Evolutionary conservation across 35 echinoderm and acorn worm species (phyloP).

Genomic region (Lytechinus variegatus): DNA sequence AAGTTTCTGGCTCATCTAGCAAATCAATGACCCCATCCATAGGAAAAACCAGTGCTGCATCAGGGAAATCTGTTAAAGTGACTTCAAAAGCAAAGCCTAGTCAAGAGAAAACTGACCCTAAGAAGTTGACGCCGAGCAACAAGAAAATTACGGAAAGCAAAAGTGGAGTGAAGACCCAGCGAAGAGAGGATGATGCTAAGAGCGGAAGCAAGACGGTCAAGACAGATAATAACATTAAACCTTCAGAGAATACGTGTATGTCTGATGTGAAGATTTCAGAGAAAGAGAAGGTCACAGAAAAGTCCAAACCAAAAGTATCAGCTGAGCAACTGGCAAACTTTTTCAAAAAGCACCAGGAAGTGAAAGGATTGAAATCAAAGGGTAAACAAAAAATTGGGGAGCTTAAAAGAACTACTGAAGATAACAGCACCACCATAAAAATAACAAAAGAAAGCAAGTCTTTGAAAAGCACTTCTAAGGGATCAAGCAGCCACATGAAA

Average conservation of each 20-base stretch:
- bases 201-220: background rate
- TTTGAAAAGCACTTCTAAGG: background rate
- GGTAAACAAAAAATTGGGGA: background rate
- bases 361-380: background rate
- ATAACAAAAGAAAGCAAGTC: background rate
- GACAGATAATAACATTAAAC: background rate
- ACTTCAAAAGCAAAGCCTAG: background rate
- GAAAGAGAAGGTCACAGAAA: background rate
- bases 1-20: background rate
- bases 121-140: background rate
- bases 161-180: background rate
- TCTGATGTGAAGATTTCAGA: background rate
- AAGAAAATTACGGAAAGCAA: background rate
- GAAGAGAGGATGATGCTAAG: background rate
- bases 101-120: background rate
- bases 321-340: conserved; percentile 56
- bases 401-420: background rate
- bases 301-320: conserved; percentile 51
- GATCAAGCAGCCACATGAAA: background rate
- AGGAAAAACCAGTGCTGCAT: background rate
- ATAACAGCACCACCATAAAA: background rate
- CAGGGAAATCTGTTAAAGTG: background rate
- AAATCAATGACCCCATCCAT: background rate
- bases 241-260: background rate
- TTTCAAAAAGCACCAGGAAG: conserved; percentile 52